Conservation (phyloP, 2,888 invertebrate species). For the Dromius quadrimaculatus region DNA sequence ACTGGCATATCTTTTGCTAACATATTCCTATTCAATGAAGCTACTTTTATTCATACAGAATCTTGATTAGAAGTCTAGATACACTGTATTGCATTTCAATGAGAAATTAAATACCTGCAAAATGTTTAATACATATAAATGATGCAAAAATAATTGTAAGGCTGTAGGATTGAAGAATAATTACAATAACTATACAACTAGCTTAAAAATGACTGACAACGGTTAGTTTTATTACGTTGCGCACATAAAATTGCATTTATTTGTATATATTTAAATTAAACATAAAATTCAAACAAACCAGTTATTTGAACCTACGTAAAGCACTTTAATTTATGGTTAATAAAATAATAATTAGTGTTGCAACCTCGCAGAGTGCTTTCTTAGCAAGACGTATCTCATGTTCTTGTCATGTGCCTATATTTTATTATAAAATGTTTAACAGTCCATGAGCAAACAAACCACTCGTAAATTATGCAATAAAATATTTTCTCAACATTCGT, state of each 20-base stretch:
- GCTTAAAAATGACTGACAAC: slow-evolving; percentile 16
- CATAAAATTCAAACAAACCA: slow-evolving; percentile 33
- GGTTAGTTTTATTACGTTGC: slow-evolving; percentile 8
- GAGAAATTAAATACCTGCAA: too few species aligned
- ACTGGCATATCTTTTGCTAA: too few species aligned
- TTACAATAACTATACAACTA: too few species aligned
- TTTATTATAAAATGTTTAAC: slow-evolving; percentile 33
- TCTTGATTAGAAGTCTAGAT: too few species aligned
- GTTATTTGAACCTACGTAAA: slow-evolving; percentile 37
- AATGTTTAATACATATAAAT: too few species aligned
- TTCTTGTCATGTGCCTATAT: slow-evolving; percentile 1
- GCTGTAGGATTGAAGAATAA: too few species aligned
- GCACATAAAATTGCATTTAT: slow-evolving; percentile 25
- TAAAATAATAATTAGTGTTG: slow-evolving; percentile 39
- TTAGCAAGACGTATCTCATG: not conserved
- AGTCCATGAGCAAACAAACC: slow-evolving; percentile 30
- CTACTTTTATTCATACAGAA: too few species aligned
- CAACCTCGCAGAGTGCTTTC: slow-evolving; percentile 12
- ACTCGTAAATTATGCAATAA: slow-evolving; percentile 37
- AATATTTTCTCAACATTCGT: slow-evolving; percentile 17
- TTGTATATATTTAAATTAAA: slow-evolving; percentile 34
- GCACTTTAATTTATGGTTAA: slow-evolving; percentile 41
- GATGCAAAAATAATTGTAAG: too few species aligned
- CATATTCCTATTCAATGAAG: too few species aligned
- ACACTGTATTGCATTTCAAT: too few species aligned